Percentiles rank a stretch among this genome's conserved stretches.
phyloP scores from a whole-genome alignment of 1,140 invertebrate genomes.

The Philotrypesis tridentata region DNA sequence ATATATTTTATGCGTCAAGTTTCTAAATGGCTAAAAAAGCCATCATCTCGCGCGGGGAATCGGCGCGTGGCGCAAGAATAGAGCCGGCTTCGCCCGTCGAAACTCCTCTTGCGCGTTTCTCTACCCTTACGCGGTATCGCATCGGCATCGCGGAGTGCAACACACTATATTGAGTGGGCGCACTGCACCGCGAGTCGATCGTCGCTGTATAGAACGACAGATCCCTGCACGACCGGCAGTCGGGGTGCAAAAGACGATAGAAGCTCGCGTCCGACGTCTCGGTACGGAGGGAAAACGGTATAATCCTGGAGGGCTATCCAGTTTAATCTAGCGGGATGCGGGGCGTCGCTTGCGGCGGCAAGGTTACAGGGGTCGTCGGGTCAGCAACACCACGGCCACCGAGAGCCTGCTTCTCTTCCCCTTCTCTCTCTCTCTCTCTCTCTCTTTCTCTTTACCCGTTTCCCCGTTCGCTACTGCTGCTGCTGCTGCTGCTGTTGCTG shows the following conservation, averaged over 20 bases:
- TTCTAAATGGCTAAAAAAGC: not conserved
- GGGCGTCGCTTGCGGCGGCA: constrained; percentile 49
- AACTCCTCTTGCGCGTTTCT: too few species aligned
- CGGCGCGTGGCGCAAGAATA: too few species aligned
- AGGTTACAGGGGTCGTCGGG: constrained; percentile 72
- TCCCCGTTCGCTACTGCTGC: not conserved
- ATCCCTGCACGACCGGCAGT: too few species aligned
- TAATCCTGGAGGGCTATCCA: constrained; percentile 13
- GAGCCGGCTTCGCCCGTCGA: too few species aligned
- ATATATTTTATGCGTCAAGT: not conserved
- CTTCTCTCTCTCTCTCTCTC: constrained; percentile 29
- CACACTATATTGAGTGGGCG: too few species aligned
- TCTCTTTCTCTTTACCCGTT: constrained; percentile 25
- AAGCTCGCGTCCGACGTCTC: not conserved
- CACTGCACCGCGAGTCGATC: too few species aligned
- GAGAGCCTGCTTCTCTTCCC: constrained; percentile 51
- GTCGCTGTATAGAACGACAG: too few species aligned
- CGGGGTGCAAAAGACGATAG: too few species aligned
- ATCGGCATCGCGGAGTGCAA: too few species aligned
- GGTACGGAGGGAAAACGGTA: not conserved
- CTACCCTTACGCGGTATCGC: too few species aligned
- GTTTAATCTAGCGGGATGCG: constrained; percentile 32
- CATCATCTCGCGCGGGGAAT: too few species aligned
- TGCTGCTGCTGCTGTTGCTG: too few species aligned
- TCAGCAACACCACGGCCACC: constrained; percentile 70